Conservation (phyloP, 2,113 vertebrate genomes). For the Chamaetylas fuelleborni region DNA sequence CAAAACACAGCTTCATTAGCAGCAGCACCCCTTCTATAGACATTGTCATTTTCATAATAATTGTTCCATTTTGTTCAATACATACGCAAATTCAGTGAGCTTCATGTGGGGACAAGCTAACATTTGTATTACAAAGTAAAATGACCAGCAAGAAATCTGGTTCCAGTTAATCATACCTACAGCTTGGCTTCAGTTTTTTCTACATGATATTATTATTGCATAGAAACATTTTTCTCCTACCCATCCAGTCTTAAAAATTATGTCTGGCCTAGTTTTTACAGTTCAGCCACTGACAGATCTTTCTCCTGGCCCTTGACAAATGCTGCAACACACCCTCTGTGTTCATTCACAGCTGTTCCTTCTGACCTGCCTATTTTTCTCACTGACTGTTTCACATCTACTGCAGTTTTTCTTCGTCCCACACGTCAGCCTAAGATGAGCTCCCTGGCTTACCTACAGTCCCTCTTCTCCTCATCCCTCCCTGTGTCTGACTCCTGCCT, state of each 20-base stretch:
- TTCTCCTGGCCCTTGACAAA: not conserved
- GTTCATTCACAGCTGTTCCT: not conserved
- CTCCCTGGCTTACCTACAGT: not conserved
- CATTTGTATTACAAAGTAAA: not conserved
- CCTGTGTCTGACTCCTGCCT: not conserved
- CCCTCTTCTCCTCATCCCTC: fast-evolving
- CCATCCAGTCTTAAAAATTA: not conserved
- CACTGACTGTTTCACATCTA: not conserved
- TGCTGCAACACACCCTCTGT: not conserved
- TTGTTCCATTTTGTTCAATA: not conserved
- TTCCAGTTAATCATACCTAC: not conserved
- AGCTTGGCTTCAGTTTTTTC: not conserved
- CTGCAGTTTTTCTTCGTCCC: not conserved
- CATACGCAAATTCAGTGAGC: not conserved
- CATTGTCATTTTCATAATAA: not conserved
- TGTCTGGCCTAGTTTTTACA: not conserved
- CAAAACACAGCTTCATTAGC: not conserved
- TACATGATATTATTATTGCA: not conserved
- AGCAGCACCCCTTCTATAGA: not conserved
- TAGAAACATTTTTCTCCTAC: not conserved
- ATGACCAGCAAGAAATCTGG: not conserved
- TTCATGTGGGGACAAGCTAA: not conserved
- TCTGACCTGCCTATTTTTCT: not conserved
- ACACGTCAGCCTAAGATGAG: not conserved
- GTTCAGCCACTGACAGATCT: not conserved